These are phyloP conservation scores for Oxyscelio sp. DNA, from an alignment of 2,888 invertebrate genomes.

Conservation along the genomic window DNA sequence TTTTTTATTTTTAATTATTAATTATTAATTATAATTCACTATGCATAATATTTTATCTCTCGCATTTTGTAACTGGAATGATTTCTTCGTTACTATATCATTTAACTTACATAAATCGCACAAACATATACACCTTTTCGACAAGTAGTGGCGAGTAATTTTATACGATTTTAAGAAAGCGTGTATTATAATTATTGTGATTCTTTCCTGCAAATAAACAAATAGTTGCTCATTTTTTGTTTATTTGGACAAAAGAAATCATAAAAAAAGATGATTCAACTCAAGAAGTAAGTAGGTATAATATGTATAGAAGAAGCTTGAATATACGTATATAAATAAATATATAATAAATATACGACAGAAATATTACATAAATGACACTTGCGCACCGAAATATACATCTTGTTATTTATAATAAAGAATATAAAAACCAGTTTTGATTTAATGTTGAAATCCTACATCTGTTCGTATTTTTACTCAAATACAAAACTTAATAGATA, in stretches of 20 bases:
- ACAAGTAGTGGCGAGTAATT: constrained; percentile 16
- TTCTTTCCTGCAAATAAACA: background rate
- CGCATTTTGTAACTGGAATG: too few relatives aligned
- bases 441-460: too few relatives aligned
- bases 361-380: constrained; percentile 67
- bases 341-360: constrained; percentile 58
- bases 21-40: constrained; percentile 5
- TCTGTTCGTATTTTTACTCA: too few relatives aligned
- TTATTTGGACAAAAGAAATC: constrained; percentile 57
- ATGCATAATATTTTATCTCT: background rate
- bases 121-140: constrained; percentile 31
- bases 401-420: constrained; percentile 75
- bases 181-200: background rate
- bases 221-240: constrained; percentile 33
- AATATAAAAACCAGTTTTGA: constrained; percentile 49
- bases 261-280: constrained; percentile 38
- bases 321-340: constrained; percentile 60
- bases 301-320: constrained; percentile 65
- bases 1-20: too few relatives aligned
- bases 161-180: background rate
- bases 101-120: constrained; percentile 46
- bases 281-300: constrained; percentile 58
- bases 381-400: constrained; percentile 74
- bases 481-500: too few relatives aligned
- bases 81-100: background rate